Percentiles rank a stretch among this genome's conserved stretches.
Evolutionary conservation across 2,113 vertebrate genomes (phyloP).

Genomic region (Brachionichthys hirsutus): DNA sequence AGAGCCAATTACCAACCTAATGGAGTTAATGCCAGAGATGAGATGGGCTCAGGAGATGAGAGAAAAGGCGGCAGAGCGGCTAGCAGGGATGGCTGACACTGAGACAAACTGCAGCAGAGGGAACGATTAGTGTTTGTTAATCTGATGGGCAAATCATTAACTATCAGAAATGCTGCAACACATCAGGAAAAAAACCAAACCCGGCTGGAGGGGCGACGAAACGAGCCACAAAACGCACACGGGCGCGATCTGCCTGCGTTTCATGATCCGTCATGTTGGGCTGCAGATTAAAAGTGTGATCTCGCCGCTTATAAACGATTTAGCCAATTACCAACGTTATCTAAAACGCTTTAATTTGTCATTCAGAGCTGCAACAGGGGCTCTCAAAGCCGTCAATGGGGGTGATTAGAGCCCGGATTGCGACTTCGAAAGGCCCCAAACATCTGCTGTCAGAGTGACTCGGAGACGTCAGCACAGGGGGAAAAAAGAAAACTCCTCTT

Average conservation of each 20-base stretch:
- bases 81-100: conserved; percentile 45
- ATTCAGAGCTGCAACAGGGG: conserved; percentile 73
- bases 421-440: conserved; percentile 62
- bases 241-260: conserved; percentile 47
- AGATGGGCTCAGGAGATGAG: conserved; percentile 67
- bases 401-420: conserved; percentile 75
- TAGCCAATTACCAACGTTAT: conserved; percentile 76
- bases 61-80: conserved; percentile 37
- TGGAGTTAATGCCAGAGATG: conserved; percentile 77
- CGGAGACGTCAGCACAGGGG: conserved; percentile 54
- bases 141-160: conserved; percentile 68
- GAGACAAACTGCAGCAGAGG: conserved; percentile 51
- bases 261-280: conserved; percentile 66
- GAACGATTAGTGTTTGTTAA: conserved; percentile 67
- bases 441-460: conserved; percentile 73
- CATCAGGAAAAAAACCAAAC: conserved; percentile 36
- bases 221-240: conserved; percentile 2
- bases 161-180: conserved; percentile 57
- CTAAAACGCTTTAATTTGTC: conserved; percentile 75
- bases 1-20: conserved; percentile 78
- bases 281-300: conserved; percentile 75
- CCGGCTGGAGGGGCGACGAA: conserved; percentile 37
- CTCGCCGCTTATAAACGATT: conserved; percentile 73
- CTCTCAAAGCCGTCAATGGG: conserved; percentile 70
- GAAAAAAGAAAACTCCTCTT: conserved; percentile 42